Evolutionary conservation across 2,113 vertebrate genomes (phyloP).

Genomic region (Tachysurus fulvidraco): DNA sequence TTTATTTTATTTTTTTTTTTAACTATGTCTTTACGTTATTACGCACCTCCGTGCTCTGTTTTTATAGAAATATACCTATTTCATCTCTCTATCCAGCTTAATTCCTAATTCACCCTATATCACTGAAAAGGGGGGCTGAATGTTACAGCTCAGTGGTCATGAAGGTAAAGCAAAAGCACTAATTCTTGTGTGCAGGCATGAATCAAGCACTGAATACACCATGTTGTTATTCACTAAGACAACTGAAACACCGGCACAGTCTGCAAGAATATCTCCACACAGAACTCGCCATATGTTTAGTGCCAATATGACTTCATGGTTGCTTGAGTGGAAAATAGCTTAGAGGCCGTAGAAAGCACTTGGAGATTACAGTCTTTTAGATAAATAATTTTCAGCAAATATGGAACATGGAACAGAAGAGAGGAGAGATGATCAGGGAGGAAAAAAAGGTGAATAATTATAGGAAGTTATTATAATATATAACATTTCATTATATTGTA

Average conservation of each 20-base stretch:
- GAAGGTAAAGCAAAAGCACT: constrained; percentile 36
- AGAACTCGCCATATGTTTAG: constrained; percentile 79
- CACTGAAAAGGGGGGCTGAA: neutral
- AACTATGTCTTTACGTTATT: neutral
- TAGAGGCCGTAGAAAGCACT: constrained; percentile 67
- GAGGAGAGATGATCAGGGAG: constrained; percentile 12
- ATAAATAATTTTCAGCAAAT: constrained; percentile 72
- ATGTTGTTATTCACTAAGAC: constrained; percentile 79
- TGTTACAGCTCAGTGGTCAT: constrained; percentile 32
- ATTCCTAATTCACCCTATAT: constrained; percentile 11
- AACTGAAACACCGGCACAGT: constrained; percentile 72
- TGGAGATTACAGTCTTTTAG: constrained; percentile 66
- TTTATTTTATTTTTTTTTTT: neutral
- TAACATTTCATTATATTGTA: neutral
- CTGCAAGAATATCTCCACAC: constrained; percentile 73
- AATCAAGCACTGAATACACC: constrained; percentile 70
- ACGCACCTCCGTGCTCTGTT: constrained; percentile 3
- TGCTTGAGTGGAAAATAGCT: constrained; percentile 79
- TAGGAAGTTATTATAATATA: neutral
- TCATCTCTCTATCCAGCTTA: neutral
- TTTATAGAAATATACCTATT: neutral
- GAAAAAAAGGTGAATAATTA: constrained; percentile 32
- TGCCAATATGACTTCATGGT: constrained; percentile 81
- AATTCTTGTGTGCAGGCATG: constrained; percentile 72
- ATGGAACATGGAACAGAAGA: constrained; percentile 62